Evolutionary conservation across 1,140 invertebrate genomes (phyloP), one percentile per base, ranked within the genome.

Genomic region (Drosophila asahinai): DNA sequence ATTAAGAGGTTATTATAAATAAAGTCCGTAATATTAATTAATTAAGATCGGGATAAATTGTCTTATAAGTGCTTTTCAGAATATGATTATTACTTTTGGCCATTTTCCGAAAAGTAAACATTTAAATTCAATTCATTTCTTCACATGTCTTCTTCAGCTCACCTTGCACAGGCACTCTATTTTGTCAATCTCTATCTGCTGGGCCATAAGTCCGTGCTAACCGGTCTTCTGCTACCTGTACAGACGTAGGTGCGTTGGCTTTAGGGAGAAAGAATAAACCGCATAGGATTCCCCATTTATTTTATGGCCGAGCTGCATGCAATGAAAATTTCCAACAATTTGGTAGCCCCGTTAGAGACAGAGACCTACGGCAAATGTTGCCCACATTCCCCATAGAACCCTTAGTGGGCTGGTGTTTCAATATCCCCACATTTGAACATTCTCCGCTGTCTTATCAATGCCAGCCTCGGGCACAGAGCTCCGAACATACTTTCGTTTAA

Each of bases 271-370:
- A 8, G 22, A 60, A 51, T 43, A 57, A 74, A 76, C 77, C 87
- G 55, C 83, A 91, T 54, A 63, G 74, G 80, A 68, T 77, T 87
- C 73, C 62, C 86, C 77, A 83, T 83, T 91, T 91, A 81, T 81
- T 91, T 91, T 83, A 83, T 81, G 71, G 77, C 72, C 87, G 48
- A 81, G 71, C 71, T 79, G 80, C 87, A 91, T 91, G 81, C 81
- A 84, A 84, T 79, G 84, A 65, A 90, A 79, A 81, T 90, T 79
- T 38, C 45, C 57, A 66, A 61, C 36, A 68, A 61, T 81, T 72
- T 45, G 40, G 38, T 43, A 40, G 27, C 22, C 36, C 22, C 22
- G 22, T 17, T 43, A 19, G 36, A 42, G 42, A 57, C 65, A 19
- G 43, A 42, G 33, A 57, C 65, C 64, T 57, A 17, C 19, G 17